Percentiles rank a stretch among this genome's conserved stretches.
Conservation (phyloP, 2,888 invertebrate genomes). For the Dynastes hyllus region DNA sequence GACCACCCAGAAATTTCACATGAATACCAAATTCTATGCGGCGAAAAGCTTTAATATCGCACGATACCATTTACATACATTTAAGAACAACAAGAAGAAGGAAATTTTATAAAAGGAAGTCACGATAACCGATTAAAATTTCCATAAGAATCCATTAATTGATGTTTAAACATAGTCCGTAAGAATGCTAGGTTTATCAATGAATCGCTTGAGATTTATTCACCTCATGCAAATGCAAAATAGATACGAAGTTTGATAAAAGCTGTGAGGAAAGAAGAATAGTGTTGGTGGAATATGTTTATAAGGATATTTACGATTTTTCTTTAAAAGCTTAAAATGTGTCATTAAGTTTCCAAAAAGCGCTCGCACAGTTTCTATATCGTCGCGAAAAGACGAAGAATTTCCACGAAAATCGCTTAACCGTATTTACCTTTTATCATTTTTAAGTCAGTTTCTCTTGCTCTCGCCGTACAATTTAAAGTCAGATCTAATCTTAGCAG, state of each 20-base stretch:
- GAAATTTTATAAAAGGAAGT: conserved; percentile 30
- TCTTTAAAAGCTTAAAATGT: no score
- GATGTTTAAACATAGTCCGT: neutral
- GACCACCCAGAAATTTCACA: conserved; percentile 18
- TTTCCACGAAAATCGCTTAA: neutral
- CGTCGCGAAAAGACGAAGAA: neutral
- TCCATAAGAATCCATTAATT: conserved; percentile 43
- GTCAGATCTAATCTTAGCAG: conserved; percentile 8
- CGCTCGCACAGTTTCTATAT: neutral
- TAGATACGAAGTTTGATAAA: no score
- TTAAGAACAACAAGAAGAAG: conserved; percentile 1
- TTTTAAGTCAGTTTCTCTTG: neutral
- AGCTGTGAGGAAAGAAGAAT: neutral
- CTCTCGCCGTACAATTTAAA: neutral
- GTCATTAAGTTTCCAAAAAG: no score
- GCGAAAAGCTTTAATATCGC: conserved; percentile 11
- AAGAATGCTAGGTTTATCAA: neutral
- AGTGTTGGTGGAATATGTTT: neutral
- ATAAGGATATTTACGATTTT: no score
- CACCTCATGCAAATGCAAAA: neutral
- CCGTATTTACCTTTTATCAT: neutral
- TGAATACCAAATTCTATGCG: conserved; percentile 33
- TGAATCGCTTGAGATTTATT: neutral
- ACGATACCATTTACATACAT: conserved; percentile 37
- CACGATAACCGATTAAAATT: conserved; percentile 40